A percentile compares a stretch with the other conserved stretches of the same genome.
Conservation (phyloP, 2,113 vertebrate species). For the Sphyrna mokarran region DNA sequence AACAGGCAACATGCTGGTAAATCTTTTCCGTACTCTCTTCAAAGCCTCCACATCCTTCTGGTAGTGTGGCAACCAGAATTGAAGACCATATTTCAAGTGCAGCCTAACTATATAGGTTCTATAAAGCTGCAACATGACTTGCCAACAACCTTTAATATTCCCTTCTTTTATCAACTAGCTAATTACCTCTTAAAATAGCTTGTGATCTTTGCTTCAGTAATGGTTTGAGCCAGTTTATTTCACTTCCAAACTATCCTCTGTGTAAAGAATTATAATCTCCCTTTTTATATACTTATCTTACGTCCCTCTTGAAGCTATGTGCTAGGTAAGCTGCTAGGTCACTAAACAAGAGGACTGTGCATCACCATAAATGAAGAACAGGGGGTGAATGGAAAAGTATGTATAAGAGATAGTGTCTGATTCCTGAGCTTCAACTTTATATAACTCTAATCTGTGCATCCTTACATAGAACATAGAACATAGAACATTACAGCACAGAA, state of each 20-base stretch:
- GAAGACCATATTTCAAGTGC: too few species aligned
- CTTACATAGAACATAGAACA: too few species aligned
- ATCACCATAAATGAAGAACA: background rate
- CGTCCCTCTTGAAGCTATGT: background rate
- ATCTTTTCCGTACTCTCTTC: too few species aligned
- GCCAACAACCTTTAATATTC: background rate
- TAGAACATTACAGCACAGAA: too few species aligned
- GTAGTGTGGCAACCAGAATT: too few species aligned
- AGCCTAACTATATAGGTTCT: too few species aligned
- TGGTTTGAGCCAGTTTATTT: background rate
- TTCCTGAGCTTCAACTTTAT: background rate
- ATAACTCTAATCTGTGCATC: background rate
- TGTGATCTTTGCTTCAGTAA: background rate
- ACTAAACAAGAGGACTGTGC: background rate
- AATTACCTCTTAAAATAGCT: background rate
- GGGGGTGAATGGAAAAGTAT: background rate
- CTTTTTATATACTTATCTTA: background rate
- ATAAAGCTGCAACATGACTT: too few species aligned
- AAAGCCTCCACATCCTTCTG: too few species aligned
- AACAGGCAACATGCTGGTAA: too few species aligned
- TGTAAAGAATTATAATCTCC: background rate
- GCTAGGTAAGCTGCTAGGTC: background rate
- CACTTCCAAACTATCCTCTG: background rate
- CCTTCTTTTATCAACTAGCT: background rate
- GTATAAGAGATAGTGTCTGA: background rate